These are phyloP conservation scores for Meandrusa payeni DNA, from an alignment of 2,888 invertebrate species.

Conservation along the genomic window DNA sequence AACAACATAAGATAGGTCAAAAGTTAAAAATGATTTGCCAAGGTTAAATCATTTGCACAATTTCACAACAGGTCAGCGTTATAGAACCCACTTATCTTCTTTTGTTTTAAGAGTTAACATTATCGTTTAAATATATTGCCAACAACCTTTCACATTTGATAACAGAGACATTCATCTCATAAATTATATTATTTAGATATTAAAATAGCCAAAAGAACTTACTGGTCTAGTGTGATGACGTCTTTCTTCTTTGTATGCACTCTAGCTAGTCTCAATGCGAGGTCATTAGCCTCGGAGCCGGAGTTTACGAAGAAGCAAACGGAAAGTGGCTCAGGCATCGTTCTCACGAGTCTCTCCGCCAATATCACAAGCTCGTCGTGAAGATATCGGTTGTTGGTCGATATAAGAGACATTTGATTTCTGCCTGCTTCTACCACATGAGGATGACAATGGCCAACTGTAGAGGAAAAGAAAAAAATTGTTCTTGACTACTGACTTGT, in stretches of 20 bases:
- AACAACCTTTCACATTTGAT: slow-evolving; percentile 11
- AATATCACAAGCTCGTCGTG: slow-evolving; percentile 97
- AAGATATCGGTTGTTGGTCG: slow-evolving; percentile 97
- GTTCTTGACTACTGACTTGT: no score
- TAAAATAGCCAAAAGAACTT: slow-evolving; percentile 71
- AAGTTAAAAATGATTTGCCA: no score
- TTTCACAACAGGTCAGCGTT: no score
- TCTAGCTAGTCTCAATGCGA: slow-evolving; percentile 94
- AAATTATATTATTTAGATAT: neutral
- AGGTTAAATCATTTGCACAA: no score
- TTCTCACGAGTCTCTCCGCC: slow-evolving; percentile 89
- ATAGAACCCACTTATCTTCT: no score
- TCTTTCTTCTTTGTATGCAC: slow-evolving; percentile 94
- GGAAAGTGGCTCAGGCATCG: slow-evolving; percentile 91
- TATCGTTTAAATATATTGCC: no score
- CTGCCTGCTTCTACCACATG: slow-evolving; percentile 94
- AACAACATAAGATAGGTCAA: no score
- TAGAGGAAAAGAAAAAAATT: no score
- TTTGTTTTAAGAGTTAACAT: no score
- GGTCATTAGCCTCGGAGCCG: slow-evolving; percentile 99
- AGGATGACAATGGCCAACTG: slow-evolving; percentile 99
- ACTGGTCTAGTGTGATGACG: slow-evolving; percentile 97
- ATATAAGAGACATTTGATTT: slow-evolving; percentile 94
- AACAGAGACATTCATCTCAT: neutral
- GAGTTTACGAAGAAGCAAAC: slow-evolving; percentile 99